Evolutionary conservation across 2,113 vertebrate genomes (phyloP), one percentile per base, ranked within the genome.

Genomic region (Lasiurus borealis): DNA sequence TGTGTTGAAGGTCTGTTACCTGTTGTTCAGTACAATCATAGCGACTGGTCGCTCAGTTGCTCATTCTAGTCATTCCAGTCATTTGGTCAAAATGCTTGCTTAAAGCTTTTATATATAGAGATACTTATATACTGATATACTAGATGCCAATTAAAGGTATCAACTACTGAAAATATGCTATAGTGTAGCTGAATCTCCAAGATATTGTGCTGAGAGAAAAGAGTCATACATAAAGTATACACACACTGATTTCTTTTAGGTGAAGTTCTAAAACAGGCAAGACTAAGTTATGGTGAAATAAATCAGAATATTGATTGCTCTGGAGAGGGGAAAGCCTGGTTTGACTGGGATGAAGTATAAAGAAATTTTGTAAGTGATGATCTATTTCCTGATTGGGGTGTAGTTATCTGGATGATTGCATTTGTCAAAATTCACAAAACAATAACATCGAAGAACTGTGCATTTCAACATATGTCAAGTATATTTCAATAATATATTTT

Each of bases 401-500:
- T 16, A 23, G 44, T 36, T 40, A 50, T 6, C 13, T 46, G 5
- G 16, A 48, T 25, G 34, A 19, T 8, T 36, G 46, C 15, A 69
- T 84, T 66, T 81, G 8, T 64, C 23, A 72, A 81, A 88, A 85
- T 11, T 66, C 66, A 36, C 14, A 48, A n/a, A 62, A 82, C 18
- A 36, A 34, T n/a, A 71, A 69, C 44, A 57, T 10, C 66, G 34
- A 40, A 88, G 25, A 54, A 29, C n/a, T 84, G 11, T 52, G 2
- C n/a, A 75, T 76, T 90, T 82, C n/a, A 83, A 9, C 31, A 15
- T 75, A 75, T 80, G 48, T 36, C 14, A 85, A 57, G 80, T 72
- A 85, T 40, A 85, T 75, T 83, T 85, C 73, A 90, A 54, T 62
- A 40, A 75, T 29, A 81, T 68, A 82, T 40, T 81, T 78, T 80